These are phyloP conservation scores for Bergia sp. DNA, from an alignment of 92 coral and sea anemone species.

Conservation along the genomic window DNA sequence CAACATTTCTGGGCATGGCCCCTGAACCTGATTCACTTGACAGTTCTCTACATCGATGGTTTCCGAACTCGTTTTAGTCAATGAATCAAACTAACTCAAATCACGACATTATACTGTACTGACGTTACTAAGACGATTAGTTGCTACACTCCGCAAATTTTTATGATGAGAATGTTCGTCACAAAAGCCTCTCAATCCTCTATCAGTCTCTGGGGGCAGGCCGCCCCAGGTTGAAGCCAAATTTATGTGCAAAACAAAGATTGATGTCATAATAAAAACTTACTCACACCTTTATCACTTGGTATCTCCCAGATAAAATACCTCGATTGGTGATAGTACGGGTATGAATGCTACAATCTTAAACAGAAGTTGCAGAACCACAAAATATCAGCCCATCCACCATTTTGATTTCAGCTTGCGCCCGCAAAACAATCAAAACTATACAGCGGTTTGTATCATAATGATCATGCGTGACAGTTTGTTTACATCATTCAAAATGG, in stretches of 20 bases:
- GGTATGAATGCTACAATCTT: neutral
- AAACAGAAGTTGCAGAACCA: slow-evolving; percentile 17
- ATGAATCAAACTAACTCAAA: neutral
- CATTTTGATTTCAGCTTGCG: slow-evolving; percentile 31
- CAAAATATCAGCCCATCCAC: slow-evolving; percentile 30
- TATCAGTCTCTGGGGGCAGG: neutral
- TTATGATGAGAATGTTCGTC: neutral
- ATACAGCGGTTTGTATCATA: slow-evolving; percentile 43
- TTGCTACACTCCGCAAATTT: neutral
- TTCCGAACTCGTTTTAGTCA: neutral
- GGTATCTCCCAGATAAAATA: neutral
- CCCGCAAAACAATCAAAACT: slow-evolving; percentile 6
- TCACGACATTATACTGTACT: neutral
- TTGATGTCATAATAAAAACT: neutral
- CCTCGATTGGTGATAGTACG: neutral
- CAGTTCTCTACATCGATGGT: neutral
- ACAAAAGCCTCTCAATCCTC: neutral
- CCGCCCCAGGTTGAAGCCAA: neutral
- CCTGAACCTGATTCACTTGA: neutral
- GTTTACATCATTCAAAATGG: slow-evolving; percentile 75
- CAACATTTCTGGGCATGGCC: neutral
- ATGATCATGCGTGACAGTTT: slow-evolving; percentile 49
- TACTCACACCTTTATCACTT: slow-evolving; percentile 9
- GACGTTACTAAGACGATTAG: neutral
- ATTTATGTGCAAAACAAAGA: neutral